Evolutionary conservation across 2,797 vertebrate species (phyloP).

Genomic region (Botia almorhae): DNA sequence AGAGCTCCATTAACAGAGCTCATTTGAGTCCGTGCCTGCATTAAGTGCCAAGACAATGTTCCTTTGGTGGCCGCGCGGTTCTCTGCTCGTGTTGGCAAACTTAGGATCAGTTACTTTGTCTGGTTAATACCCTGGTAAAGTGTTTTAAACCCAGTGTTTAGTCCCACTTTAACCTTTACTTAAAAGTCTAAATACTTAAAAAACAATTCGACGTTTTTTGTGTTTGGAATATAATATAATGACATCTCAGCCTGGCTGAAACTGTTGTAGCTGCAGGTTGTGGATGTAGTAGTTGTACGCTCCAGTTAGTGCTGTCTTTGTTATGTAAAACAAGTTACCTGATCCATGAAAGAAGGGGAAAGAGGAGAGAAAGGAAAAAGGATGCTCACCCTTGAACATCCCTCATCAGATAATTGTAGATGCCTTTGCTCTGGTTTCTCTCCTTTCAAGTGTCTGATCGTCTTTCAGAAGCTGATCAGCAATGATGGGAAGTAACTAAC

Average conservation of each 20-base stretch:
- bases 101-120: slow-evolving; percentile 19
- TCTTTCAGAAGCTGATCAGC: slow-evolving; percentile 67
- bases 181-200: not conserved
- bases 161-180: not conserved
- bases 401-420: slow-evolving; percentile 63
- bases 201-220: not conserved
- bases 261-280: slow-evolving; percentile 14
- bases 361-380: slow-evolving; percentile 63
- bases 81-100: slow-evolving; percentile 13
- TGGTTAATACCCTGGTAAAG: not conserved
- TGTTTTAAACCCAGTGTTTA: not conserved
- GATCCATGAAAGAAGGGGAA: slow-evolving; percentile 57
- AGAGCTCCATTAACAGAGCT: slow-evolving; percentile 48
- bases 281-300: slow-evolving; percentile 38
- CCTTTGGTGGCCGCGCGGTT: not conserved
- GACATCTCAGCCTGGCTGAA: not conserved
- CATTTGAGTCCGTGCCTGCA: slow-evolving; percentile 31
- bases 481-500: slow-evolving; percentile 30
- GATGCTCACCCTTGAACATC: slow-evolving; percentile 68
- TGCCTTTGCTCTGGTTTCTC: slow-evolving; percentile 65
- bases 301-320: slow-evolving; percentile 52
- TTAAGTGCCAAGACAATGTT: slow-evolving; percentile 47
- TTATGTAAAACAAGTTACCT: slow-evolving; percentile 66
- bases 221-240: not conserved
- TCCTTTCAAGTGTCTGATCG: slow-evolving; percentile 65